A percentile compares a stretch with the other conserved stretches of the same genome.
phyloP scores from a whole-genome alignment of 2,113 vertebrate genomes.

The Anser cygnoides region DNA sequence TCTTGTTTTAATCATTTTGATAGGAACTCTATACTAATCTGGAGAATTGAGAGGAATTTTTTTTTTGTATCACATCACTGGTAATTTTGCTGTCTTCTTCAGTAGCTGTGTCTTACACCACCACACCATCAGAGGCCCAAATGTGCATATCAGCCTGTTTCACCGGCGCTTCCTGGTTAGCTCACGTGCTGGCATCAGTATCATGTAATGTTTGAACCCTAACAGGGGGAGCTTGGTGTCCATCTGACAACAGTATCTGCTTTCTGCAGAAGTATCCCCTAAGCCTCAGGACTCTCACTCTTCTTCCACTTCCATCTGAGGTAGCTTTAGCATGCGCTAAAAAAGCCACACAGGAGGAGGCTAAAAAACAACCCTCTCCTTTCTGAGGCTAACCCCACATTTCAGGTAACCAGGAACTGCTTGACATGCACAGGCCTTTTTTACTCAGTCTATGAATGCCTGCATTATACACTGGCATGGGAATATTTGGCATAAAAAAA shows the following conservation, averaged over 20 bases:
- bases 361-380: background rate
- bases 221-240: background rate
- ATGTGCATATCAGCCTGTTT: background rate
- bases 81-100: background rate
- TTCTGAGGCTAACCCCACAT: background rate
- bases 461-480: fast-evolving
- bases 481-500: background rate
- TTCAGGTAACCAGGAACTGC: background rate
- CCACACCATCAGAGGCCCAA: background rate
- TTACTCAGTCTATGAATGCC: background rate
- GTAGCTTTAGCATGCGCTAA: background rate
- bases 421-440: background rate
- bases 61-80: background rate
- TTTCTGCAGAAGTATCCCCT: background rate
- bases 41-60: background rate
- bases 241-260: background rate
- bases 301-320: background rate
- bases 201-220: background rate
- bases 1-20: background rate
- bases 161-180: fast-evolving
- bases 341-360: background rate
- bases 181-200: background rate
- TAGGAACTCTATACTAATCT: background rate
- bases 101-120: background rate
- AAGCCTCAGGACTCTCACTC: background rate